Evolutionary conservation across 1,140 invertebrate species (phyloP), one percentile per base, ranked within the genome.

Genomic region (Drosophila dunni): DNA sequence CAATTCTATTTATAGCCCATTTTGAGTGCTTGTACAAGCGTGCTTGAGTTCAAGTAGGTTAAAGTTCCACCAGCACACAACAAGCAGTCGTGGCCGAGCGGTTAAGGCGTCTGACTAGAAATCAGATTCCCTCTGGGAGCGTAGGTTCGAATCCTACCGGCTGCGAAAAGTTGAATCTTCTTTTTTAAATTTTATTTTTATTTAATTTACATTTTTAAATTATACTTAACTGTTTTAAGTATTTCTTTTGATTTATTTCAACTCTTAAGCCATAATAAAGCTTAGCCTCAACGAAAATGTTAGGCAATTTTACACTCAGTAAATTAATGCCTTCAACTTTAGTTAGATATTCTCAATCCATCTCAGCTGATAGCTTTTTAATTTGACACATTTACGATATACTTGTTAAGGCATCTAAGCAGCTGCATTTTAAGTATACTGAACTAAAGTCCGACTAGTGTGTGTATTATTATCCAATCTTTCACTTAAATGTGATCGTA

Each of bases 61-160:
- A 40, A 46, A 24, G 36, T 64, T 15, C 10, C 9, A 1, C 0
- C 1, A 0, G 0, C 2, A 0, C 13, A 17, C 61, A 65, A 15
- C 36, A 15, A 34, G 44, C 51, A 65, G 62, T 57, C 61, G 53
- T 65, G 95, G 95, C 95, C 95, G 95, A 96, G 95, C 95, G 95
- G 95, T 96, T 96, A 96, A 96, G 95, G 95, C 95, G 95, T 95
- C 95, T 96, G 95, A 96, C 95, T 96, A 95, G 95, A 95, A 95
- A 95, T 95, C 95, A 95, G 95, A 95, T 95, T 95, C 95, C 95
- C 95, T 95, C 94, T 95, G 95, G 95, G 95, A 96, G 95, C 95
- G 95, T 95, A 96, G 95, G 95, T 96, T 96, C 95, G 95, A 96
- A 95, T 96, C 95, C 95, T 96, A 95, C 95, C 94, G 95, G 94